Percentiles rank a stretch among this genome's conserved stretches.
These are phyloP conservation scores for Pseudomyrmex pallidus DNA, from an alignment of 1,140 invertebrate species.

Conservation along the genomic window DNA sequence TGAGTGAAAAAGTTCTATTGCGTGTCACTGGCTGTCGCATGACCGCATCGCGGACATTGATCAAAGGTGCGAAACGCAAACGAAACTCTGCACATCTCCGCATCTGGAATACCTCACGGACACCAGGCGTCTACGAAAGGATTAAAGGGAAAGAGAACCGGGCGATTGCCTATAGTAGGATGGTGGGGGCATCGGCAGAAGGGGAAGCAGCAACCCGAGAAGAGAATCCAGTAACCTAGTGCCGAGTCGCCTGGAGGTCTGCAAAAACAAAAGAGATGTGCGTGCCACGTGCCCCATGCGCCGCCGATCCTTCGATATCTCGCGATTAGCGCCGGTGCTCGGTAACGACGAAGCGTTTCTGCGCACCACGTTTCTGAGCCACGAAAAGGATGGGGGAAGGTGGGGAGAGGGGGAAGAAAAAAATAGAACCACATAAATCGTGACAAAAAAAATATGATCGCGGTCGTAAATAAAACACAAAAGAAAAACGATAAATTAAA, in stretches of 20 bases:
- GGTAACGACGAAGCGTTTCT: constrained; percentile 35
- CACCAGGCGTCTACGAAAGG: constrained; percentile 40
- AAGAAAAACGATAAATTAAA: not conserved
- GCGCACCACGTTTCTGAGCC: no score
- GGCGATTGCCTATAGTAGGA: constrained; percentile 56
- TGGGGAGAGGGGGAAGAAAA: no score
- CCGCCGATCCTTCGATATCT: constrained; percentile 69
- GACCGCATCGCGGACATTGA: not conserved
- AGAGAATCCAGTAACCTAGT: constrained; percentile 83
- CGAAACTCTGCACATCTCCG: constrained; percentile 49
- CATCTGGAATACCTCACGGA: constrained; percentile 43
- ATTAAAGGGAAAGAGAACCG: constrained; percentile 62
- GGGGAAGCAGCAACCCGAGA: constrained; percentile 73
- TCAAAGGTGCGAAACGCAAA: not conserved
- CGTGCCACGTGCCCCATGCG: constrained; percentile 78
- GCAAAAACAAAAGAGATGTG: constrained; percentile 84
- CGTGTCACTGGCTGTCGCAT: not conserved
- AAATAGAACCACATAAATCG: no score
- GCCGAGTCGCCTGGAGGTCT: constrained; percentile 81
- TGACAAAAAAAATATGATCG: no score
- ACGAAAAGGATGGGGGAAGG: no score
- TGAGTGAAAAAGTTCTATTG: not conserved
- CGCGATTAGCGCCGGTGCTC: constrained; percentile 64
- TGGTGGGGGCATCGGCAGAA: constrained; percentile 73
- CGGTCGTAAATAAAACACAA: no score